A percentile compares a stretch with the other conserved stretches of the same genome.
phyloP scores from a whole-genome alignment of 2,888 invertebrate genomes.

The Scaptomyza tumidula region DNA sequence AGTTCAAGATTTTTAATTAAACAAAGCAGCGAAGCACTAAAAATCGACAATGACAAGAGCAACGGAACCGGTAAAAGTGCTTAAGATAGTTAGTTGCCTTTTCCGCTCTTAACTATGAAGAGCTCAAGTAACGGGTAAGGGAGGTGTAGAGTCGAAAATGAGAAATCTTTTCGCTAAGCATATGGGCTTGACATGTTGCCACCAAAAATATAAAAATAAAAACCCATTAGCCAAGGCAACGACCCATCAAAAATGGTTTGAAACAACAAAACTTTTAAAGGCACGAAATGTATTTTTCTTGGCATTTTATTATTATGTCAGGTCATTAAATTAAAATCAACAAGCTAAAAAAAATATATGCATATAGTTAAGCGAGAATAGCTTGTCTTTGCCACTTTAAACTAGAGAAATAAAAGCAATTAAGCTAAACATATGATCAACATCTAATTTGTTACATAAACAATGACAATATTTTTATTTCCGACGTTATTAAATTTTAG shows the following conservation, averaged over 20 bases:
- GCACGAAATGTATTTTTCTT: neutral
- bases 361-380: neutral
- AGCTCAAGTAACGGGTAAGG: constrained; percentile 43
- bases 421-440: no score
- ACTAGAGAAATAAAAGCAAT: no score
- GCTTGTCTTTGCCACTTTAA: neutral
- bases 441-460: no score
- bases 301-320: constrained; percentile 5
- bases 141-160: neutral
- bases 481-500: no score
- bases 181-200: constrained; percentile 50
- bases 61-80: constrained; percentile 14
- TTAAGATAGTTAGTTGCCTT: constrained; percentile 29
- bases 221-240: constrained; percentile 64
- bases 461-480: no score
- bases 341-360: neutral
- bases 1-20: constrained; percentile 67
- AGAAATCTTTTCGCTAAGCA: constrained; percentile 31
- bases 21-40: constrained; percentile 56
- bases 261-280: constrained; percentile 9
- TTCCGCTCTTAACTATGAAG: constrained; percentile 50
- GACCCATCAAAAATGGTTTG: constrained; percentile 42
- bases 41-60: constrained; percentile 21
- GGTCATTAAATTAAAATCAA: constrained; percentile 2
- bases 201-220: neutral